Conservation (phyloP, 2,797 vertebrate species). For the Chloroceryle inda region DNA sequence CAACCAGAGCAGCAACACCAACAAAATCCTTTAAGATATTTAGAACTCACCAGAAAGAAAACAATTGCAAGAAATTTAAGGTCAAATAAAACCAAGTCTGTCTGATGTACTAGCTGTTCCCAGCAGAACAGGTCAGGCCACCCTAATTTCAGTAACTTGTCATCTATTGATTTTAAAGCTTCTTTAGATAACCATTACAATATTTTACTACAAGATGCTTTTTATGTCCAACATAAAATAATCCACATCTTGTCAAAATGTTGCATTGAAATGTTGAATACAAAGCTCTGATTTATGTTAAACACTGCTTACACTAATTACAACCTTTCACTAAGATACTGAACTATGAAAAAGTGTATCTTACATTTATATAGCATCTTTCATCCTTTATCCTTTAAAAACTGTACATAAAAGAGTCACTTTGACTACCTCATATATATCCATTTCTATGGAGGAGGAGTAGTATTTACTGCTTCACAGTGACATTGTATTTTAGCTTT, state of each 20-base stretch:
- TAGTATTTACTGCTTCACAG: neutral
- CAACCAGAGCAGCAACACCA: neutral
- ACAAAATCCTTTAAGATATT: neutral
- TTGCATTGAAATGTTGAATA: slow-evolving; percentile 64
- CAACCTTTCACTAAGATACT: slow-evolving; percentile 45
- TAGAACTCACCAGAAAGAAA: slow-evolving; percentile 11
- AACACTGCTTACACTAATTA: slow-evolving; percentile 68
- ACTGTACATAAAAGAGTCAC: neutral
- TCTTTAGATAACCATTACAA: slow-evolving; percentile 26
- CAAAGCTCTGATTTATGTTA: slow-evolving; percentile 70
- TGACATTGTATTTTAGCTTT: neutral
- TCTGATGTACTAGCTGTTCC: neutral
- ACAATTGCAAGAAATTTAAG: neutral
- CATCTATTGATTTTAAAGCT: slow-evolving; percentile 68
- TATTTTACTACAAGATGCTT: slow-evolving; percentile 58
- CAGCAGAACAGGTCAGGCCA: slow-evolving; percentile 34
- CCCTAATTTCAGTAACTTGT: slow-evolving; percentile 69
- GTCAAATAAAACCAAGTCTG: neutral
- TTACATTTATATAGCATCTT: slow-evolving; percentile 45
- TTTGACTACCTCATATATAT: neutral
- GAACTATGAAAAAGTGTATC: slow-evolving; percentile 6
- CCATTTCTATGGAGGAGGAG: neutral
- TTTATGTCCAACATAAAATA: slow-evolving; percentile 70
- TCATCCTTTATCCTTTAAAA: neutral
- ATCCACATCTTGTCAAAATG: slow-evolving; percentile 60